A percentile compares a stretch with the other conserved stretches of the same genome.
Conservation (phyloP, 2,113 vertebrate species). For the Parus major region DNA sequence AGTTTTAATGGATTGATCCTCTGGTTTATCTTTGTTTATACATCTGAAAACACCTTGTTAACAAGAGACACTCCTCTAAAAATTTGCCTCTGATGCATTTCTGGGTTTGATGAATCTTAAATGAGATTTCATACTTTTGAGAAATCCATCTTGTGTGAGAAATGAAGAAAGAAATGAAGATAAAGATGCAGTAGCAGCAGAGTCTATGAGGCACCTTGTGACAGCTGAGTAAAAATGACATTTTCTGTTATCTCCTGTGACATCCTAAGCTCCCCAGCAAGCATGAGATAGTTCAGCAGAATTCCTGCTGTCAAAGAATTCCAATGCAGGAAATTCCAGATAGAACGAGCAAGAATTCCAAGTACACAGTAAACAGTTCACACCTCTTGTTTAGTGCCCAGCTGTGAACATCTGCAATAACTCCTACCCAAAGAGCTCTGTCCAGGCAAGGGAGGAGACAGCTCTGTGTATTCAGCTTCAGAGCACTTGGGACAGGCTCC, state of each 20-base stretch:
- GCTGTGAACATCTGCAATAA: neutral
- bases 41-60: neutral
- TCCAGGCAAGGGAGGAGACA: neutral
- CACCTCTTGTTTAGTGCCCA: neutral
- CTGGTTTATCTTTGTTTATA: neutral
- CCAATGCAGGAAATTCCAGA: neutral
- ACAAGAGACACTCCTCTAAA: neutral
- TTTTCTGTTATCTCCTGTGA: neutral
- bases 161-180: neutral
- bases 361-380: neutral
- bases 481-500: neutral
- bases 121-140: neutral
- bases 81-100: neutral
- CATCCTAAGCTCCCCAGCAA: constrained; percentile 4
- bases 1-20: neutral
- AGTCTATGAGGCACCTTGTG: neutral
- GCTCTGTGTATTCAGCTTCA: neutral
- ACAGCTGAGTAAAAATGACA: neutral
- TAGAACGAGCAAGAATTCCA: neutral
- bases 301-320: neutral
- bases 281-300: neutral
- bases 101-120: neutral
- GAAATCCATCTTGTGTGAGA: neutral
- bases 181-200: neutral
- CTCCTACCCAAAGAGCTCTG: neutral